These are phyloP conservation scores for Rhombomys opimus DNA, from an alignment of 2,113 vertebrate species.

Conservation along the genomic window DNA sequence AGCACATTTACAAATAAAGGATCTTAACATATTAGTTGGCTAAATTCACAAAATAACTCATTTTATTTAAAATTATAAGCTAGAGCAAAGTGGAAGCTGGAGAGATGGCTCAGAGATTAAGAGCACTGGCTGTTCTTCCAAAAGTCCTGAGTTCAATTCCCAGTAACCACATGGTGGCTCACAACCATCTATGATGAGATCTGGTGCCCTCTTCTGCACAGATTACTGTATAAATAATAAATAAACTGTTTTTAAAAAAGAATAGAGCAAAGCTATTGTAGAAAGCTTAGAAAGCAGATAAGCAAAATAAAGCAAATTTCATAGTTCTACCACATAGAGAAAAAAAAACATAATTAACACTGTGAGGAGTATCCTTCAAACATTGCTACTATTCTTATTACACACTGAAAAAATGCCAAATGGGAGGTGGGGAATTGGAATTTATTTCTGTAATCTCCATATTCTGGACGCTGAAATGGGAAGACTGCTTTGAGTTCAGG, in stretches of 20 bases:
- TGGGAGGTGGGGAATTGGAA: neutral
- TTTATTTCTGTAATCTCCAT: neutral
- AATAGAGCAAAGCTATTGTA: neutral
- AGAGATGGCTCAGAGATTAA: too few species aligned
- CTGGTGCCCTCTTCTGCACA: too few species aligned
- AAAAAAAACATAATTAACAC: neutral
- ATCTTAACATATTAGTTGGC: neutral
- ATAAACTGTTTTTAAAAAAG: too few species aligned
- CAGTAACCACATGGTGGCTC: too few species aligned
- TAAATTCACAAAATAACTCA: neutral
- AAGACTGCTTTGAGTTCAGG: too few species aligned
- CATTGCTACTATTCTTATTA: neutral
- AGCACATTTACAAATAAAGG: neutral
- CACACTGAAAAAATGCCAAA: neutral
- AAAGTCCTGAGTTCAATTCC: too few species aligned
- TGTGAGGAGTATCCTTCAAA: neutral
- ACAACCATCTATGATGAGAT: too few species aligned
- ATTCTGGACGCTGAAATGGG: neutral
- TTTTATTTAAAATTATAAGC: neutral
- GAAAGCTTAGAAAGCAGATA: neutral
- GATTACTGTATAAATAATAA: too few species aligned
- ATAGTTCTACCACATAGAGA: neutral
- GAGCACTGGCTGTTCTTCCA: too few species aligned
- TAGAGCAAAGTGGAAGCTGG: too few species aligned
- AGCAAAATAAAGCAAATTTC: slow-evolving; percentile 28